Evolutionary conservation across 1,140 invertebrate genomes (phyloP).

Genomic region (Phymastichus coffea): DNA sequence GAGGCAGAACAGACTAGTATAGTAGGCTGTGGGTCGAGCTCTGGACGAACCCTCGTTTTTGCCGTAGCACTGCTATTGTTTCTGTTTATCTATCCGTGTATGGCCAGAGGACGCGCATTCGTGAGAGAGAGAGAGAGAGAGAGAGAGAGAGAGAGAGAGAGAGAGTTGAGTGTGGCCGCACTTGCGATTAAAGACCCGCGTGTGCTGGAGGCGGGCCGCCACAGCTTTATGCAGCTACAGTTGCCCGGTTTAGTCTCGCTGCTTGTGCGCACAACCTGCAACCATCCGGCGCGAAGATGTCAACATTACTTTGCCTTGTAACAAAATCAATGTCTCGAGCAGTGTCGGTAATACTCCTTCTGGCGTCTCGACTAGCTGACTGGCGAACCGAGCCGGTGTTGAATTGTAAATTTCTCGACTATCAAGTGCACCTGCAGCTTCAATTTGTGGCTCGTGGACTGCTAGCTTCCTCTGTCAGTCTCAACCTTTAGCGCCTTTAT

Average conservation of each 20-base stretch:
- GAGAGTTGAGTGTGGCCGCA: no score
- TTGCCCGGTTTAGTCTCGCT: neutral
- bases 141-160: no score
- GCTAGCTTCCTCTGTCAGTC: neutral
- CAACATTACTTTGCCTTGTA: conserved; percentile 5
- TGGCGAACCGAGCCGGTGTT: neutral
- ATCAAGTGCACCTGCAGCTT: conserved; percentile 21
- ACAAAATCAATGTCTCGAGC: conserved; percentile 24
- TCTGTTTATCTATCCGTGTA: conserved; percentile 6
- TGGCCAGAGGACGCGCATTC: no score
- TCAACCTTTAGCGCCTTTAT: conserved; percentile 1
- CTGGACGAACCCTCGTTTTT: neutral
- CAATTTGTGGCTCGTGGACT: conserved; percentile 16
- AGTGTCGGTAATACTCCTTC: conserved; percentile 8
- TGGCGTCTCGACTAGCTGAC: no score
- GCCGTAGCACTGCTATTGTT: neutral
- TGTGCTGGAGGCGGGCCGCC: no score
- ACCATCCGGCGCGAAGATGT: neutral
- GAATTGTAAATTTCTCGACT: conserved; percentile 25
- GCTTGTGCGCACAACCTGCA: neutral
- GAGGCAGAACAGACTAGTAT: no score
- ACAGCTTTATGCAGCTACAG: no score
- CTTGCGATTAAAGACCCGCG: no score
- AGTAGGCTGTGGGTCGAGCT: no score
- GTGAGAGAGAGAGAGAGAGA: no score